Percentiles rank a stretch among this genome's conserved stretches.
These are phyloP conservation scores for Alitta virens DNA, from an alignment of 2,888 invertebrate species.

Conservation along the genomic window DNA sequence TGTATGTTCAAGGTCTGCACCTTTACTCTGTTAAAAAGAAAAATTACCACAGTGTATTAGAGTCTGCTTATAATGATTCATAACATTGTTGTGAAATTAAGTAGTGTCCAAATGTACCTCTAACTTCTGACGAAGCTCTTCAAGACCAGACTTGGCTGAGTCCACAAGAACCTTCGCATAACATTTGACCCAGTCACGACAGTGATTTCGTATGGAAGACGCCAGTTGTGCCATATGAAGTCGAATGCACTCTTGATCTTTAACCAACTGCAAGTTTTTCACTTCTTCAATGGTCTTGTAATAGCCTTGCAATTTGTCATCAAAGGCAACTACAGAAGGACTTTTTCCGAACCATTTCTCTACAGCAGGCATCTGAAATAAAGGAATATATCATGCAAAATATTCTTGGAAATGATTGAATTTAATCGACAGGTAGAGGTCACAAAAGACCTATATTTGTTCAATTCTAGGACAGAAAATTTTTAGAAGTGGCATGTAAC, in stretches of 20 bases:
- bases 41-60: too few species aligned
- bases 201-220: constrained; percentile 70
- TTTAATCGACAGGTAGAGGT: too few species aligned
- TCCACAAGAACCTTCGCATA: constrained; percentile 70
- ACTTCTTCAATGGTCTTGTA: constrained; percentile 72
- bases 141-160: constrained; percentile 70
- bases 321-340: constrained; percentile 68
- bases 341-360: constrained; percentile 74
- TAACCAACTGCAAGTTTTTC: constrained; percentile 48
- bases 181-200: constrained; percentile 75
- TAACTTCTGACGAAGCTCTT: constrained; percentile 68
- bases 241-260: constrained; percentile 53
- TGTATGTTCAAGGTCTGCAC: constrained; percentile 69
- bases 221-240: constrained; percentile 74
- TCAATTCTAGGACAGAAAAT: too few species aligned
- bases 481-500: too few species aligned
- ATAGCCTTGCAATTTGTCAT: constrained; percentile 83
- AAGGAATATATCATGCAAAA: too few species aligned
- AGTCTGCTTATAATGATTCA: too few species aligned
- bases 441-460: too few species aligned
- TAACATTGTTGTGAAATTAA: too few species aligned
- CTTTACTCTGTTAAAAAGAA: constrained; percentile 23
- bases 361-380: constrained; percentile 63
- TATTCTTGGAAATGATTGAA: too few species aligned
- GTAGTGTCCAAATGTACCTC: constrained; percentile 61